Conservation (phyloP, 2,888 invertebrate genomes). For the Patella caerulea region DNA sequence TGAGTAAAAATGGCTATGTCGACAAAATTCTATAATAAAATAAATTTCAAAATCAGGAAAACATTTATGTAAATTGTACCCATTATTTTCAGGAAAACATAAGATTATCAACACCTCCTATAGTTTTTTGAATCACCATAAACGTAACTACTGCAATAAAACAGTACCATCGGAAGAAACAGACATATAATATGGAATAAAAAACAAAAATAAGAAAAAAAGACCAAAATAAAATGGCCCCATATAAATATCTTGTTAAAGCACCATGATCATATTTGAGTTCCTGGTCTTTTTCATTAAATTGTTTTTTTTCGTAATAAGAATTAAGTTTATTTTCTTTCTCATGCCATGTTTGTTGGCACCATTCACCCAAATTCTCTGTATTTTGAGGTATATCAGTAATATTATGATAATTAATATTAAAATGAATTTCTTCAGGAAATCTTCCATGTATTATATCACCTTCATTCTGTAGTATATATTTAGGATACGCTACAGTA, state of each 20-base stretch:
- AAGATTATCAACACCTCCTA: conserved; percentile 39
- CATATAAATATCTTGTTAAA: conserved; percentile 22
- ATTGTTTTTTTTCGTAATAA: conserved; percentile 46
- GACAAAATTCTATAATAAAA: no score
- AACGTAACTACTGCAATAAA: conserved; percentile 30
- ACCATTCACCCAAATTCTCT: conserved; percentile 62
- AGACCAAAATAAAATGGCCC: conserved; percentile 44
- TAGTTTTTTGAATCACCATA: conserved; percentile 24
- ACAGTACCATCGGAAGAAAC: conserved; percentile 43
- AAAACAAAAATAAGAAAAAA: conserved; percentile 40
- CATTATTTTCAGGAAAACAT: conserved; percentile 7
- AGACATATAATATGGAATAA: conserved; percentile 33
- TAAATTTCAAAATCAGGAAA: no score
- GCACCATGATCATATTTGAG: conserved; percentile 6
- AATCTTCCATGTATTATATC: conserved; percentile 81
- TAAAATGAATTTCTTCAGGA: conserved; percentile 84
- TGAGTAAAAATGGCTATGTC: no score
- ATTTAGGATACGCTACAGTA: conserved; percentile 86
- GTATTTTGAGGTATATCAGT: conserved; percentile 45
- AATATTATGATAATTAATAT: conserved; percentile 75
- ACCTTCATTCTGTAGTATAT: conserved; percentile 82
- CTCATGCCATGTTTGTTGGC: conserved; percentile 66
- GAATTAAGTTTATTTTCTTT: conserved; percentile 68
- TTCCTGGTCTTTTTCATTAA: conserved; percentile 21
- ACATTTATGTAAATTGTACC: not conserved